Conservation (phyloP, 2,113 vertebrate species). For the Jacana jacana region DNA sequence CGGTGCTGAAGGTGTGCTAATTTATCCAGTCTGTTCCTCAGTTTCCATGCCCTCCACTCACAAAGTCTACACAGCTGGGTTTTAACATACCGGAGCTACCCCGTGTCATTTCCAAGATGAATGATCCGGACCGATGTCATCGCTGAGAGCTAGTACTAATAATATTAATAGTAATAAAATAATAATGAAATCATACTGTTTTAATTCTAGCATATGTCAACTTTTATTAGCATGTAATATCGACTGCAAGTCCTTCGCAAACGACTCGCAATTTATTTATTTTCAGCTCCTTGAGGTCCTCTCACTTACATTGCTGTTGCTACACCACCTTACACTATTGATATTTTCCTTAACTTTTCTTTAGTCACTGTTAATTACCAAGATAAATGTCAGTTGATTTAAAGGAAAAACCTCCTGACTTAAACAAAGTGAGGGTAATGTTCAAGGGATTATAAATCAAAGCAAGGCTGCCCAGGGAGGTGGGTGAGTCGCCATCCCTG, state of each 20-base stretch:
- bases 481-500: no score
- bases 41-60: background rate
- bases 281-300: background rate
- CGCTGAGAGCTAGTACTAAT: background rate
- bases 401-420: background rate
- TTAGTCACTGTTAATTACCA: background rate
- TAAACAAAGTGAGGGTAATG: background rate
- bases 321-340: background rate
- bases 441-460: background rate
- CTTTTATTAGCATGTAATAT: background rate
- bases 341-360: background rate
- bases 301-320: background rate
- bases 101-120: background rate
- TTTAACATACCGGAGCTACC: background rate
- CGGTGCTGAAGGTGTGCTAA: background rate
- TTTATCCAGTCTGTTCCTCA: background rate
- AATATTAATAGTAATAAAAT: background rate
- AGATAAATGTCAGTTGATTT: background rate
- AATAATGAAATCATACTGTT: background rate
- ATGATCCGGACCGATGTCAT: background rate
- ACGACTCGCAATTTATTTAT: background rate
- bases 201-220: background rate
- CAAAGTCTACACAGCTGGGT: background rate
- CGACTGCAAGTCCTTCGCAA: background rate
- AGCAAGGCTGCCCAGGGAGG: no score